Conservation (phyloP, 64 coral and sea anemone species). For the Porites australiensis region DNA sequence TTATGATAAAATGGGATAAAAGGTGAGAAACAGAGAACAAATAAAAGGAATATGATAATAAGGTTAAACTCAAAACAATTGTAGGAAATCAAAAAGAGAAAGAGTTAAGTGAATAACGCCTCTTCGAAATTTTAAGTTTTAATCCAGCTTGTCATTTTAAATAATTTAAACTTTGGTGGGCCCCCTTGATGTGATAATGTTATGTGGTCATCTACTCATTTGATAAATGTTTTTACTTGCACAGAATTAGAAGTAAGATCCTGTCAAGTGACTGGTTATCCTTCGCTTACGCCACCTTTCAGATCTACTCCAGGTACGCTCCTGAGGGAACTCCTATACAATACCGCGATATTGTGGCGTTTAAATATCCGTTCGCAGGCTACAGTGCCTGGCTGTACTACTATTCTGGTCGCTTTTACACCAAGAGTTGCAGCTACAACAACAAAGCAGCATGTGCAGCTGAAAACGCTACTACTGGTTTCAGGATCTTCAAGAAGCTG, state of each 20-base stretch:
- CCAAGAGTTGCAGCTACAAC: background rate
- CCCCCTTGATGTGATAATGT: too few species aligned
- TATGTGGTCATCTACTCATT: too few species aligned
- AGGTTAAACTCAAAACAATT: too few species aligned
- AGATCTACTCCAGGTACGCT: constrained; percentile 70
- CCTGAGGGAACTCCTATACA: constrained; percentile 74
- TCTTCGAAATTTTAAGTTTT: too few species aligned
- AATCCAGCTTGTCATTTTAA: too few species aligned
- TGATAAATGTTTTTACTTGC: too few species aligned
- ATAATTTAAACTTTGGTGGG: too few species aligned
- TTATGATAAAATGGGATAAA: too few species aligned
- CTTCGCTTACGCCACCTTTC: background rate
- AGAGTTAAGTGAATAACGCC: too few species aligned
- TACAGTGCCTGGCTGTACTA: constrained; percentile 56
- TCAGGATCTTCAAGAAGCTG: constrained; percentile 79
- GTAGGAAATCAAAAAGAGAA: too few species aligned
- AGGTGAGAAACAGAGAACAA: too few species aligned
- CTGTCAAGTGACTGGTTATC: constrained; percentile 9
- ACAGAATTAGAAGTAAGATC: background rate
- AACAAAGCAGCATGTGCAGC: constrained; percentile 46
- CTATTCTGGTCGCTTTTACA: constrained; percentile 12
- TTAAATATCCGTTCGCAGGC: constrained; percentile 38
- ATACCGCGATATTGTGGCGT: constrained; percentile 64
- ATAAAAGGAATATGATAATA: too few species aligned
- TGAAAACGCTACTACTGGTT: constrained; percentile 20